phyloP scores from a whole-genome alignment of 2,888 invertebrate species.

The Mystacides longicornis region DNA sequence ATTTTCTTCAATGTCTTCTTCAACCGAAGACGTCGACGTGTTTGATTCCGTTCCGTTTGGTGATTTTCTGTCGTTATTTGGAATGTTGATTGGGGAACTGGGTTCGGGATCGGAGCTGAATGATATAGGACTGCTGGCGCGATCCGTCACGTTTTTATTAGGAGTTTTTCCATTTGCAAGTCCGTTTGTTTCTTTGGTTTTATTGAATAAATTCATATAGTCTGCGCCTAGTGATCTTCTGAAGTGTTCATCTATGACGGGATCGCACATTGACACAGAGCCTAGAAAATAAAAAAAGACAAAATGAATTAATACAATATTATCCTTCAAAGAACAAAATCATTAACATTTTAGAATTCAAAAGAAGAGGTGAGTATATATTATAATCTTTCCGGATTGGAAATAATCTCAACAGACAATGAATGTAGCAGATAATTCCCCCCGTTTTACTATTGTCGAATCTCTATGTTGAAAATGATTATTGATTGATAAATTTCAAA shows the following conservation, averaged over 20 bases:
- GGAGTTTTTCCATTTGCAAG: constrained; percentile 28
- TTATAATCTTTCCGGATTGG: too few relatives aligned
- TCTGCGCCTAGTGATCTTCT: constrained; percentile 82
- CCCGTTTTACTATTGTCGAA: too few relatives aligned
- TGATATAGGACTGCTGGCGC: constrained; percentile 45
- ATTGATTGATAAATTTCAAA: too few relatives aligned
- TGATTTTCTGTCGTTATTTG: constrained; percentile 12
- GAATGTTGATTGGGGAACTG: constrained; percentile 22
- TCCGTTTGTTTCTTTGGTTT: constrained; percentile 32
- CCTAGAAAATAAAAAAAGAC: too few relatives aligned
- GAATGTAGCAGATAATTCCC: too few relatives aligned
- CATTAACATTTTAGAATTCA: too few relatives aligned
- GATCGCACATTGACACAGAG: constrained; percentile 73
- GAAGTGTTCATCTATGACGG: constrained; percentile 93
- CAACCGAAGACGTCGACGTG: constrained; percentile 25
- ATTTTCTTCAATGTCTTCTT: constrained; percentile 35
- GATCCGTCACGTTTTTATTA: constrained; percentile 44
- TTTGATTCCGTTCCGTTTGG: constrained; percentile 16
- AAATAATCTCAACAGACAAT: too few relatives aligned
- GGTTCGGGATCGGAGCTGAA: constrained; percentile 31
- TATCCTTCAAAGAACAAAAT: too few relatives aligned
- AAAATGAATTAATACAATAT: too few relatives aligned
- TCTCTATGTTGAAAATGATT: too few relatives aligned
- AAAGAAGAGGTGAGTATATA: too few relatives aligned
- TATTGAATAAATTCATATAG: constrained; percentile 63